These are phyloP conservation scores for Oostethus manadensis DNA, from an alignment of 2,113 vertebrate species.

Conservation along the genomic window DNA sequence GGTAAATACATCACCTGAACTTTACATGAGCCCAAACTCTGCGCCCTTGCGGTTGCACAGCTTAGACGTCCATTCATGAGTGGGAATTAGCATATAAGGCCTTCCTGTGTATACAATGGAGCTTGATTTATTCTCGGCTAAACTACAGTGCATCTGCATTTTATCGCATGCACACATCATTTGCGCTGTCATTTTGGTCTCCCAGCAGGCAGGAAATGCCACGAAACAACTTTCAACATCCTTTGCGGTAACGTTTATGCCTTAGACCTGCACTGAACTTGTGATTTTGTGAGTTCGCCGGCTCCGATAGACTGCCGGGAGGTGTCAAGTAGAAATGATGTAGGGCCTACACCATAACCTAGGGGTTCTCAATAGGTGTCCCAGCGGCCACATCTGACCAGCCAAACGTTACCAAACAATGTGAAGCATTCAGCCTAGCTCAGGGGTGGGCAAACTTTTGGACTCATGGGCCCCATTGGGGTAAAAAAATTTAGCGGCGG, in stretches of 20 bases:
- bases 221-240: constrained; percentile 2
- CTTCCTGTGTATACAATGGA: constrained; percentile 1
- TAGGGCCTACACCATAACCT: not conserved
- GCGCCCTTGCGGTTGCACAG: not conserved
- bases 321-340: not conserved
- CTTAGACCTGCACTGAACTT: not conserved
- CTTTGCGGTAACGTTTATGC: not conserved
- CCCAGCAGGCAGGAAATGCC: not conserved
- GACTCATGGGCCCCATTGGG: too few species aligned
- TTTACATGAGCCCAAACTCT: not conserved
- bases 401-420: too few species aligned
- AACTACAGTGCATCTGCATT: not conserved
- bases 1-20: not conserved
- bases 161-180: constrained; percentile 1
- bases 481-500: too few species aligned
- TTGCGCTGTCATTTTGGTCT: not conserved
- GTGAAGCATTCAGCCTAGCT: too few species aligned
- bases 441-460: too few species aligned
- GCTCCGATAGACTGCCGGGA: not conserved
- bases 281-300: not conserved
- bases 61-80: not conserved
- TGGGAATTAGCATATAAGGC: not conserved
- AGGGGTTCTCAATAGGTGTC: too few species aligned
- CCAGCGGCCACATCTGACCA: too few species aligned
- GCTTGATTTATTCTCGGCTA: not conserved